These are phyloP conservation scores for Corythoichthys intestinalis DNA, from an alignment of 2,113 vertebrate genomes.

Conservation along the genomic window DNA sequence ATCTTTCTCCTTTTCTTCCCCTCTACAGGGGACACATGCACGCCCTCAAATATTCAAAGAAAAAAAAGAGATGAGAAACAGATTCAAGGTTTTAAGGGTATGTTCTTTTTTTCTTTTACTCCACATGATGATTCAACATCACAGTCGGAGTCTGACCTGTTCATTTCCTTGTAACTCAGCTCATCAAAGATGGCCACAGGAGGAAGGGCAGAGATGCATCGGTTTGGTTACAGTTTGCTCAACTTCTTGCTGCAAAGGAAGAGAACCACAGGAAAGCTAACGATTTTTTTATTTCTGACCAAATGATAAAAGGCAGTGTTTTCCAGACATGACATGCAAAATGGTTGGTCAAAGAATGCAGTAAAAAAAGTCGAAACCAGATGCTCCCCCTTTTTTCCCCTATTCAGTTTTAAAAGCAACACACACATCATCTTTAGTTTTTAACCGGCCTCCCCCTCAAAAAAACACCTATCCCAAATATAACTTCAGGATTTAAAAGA, in stretches of 20 bases:
- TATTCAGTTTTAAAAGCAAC: not conserved
- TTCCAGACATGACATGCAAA: conserved; percentile 46
- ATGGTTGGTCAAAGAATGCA: conserved; percentile 29
- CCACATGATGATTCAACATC: conserved; percentile 49
- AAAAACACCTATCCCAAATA: not conserved
- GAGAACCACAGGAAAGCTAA: conserved; percentile 26
- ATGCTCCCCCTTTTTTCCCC: conserved; percentile 21
- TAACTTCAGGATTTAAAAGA: not conserved
- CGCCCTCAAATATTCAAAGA: conserved; percentile 3
- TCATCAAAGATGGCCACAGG: conserved; percentile 51
- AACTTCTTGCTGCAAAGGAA: conserved; percentile 51
- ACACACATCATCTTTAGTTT: not conserved
- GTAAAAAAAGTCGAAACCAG: conserved; percentile 36
- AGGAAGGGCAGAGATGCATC: not conserved
- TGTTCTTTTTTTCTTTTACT: conserved; percentile 8
- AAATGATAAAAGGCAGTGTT: conserved; percentile 54
- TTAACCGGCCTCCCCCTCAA: not conserved
- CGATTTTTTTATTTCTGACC: conserved; percentile 19
- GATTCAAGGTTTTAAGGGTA: not conserved
- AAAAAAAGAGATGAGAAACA: conserved; percentile 8
- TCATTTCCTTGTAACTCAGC: conserved; percentile 59
- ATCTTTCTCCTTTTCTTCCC: conserved; percentile 12
- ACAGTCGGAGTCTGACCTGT: conserved; percentile 51
- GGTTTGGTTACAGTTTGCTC: conserved; percentile 50
- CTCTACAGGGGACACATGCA: not conserved